phyloP scores from a whole-genome alignment of 2,113 vertebrate species.

The Nematolebias whitei region DNA sequence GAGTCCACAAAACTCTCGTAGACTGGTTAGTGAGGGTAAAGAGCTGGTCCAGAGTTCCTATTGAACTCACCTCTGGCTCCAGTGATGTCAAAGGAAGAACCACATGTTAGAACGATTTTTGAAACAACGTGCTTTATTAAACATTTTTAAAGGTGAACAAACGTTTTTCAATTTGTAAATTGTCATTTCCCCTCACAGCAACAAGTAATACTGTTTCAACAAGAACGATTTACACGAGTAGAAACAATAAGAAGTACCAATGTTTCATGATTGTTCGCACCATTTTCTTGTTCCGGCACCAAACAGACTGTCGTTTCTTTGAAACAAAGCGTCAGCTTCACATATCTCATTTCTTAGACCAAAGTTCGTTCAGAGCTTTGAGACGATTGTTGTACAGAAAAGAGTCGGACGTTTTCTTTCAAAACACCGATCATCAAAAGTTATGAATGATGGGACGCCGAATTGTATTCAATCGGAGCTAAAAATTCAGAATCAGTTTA shows the following conservation, averaged over 20 bases:
- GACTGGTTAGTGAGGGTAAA: no score
- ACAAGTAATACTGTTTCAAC: constrained; percentile 61
- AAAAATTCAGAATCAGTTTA: constrained; percentile 11
- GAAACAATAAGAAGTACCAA: constrained; percentile 41
- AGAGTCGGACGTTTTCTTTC: no score
- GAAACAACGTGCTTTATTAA: constrained; percentile 78
- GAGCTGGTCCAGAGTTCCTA: no score
- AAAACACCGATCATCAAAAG: no score
- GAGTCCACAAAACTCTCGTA: no score
- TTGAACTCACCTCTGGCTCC: no score
- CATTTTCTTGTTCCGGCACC: constrained; percentile 19
- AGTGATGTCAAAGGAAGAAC: no score
- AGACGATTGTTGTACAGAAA: no score
- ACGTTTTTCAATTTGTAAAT: constrained; percentile 42
- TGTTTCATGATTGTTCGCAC: constrained; percentile 28
- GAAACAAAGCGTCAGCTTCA: not conserved
- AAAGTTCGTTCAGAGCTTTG: no score
- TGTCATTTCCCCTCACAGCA: constrained; percentile 30
- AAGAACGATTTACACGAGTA: constrained; percentile 36
- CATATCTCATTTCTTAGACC: no score
- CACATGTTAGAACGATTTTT: not conserved
- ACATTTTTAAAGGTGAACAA: constrained; percentile 47
- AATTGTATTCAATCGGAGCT: not conserved
- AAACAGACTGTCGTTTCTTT: constrained; percentile 2
- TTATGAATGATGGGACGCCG: no score